phyloP scores from a whole-genome alignment of 2,888 invertebrate genomes.

The Chrysolina oricalcia region DNA sequence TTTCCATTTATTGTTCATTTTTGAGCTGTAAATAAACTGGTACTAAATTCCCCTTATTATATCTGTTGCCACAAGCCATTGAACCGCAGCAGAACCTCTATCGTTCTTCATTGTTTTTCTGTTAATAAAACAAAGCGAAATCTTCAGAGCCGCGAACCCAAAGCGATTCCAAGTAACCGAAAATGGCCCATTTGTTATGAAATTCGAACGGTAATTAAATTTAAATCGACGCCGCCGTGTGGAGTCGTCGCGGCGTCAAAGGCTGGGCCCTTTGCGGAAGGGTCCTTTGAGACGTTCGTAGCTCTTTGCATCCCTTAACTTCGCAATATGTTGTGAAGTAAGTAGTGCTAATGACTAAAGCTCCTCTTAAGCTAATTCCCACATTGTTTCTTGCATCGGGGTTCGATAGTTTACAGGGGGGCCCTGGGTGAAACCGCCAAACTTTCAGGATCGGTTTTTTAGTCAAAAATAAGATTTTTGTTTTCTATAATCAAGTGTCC shows the following conservation, averaged over 20 bases:
- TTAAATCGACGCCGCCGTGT: slow-evolving; percentile 2
- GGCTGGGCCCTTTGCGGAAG: slow-evolving; percentile 41
- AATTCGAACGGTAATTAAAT: slow-evolving; percentile 10
- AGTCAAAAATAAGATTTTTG: too few species aligned
- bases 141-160: neutral
- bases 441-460: too few species aligned
- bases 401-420: too few species aligned
- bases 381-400: slow-evolving; percentile 23
- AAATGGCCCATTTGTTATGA: slow-evolving; percentile 1
- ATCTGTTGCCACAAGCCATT: too few species aligned
- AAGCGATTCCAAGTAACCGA: neutral
- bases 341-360: slow-evolving; percentile 51
- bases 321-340: slow-evolving; percentile 52
- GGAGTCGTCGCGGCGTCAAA: slow-evolving; percentile 48
- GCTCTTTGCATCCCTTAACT: slow-evolving; percentile 54
- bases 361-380: slow-evolving; percentile 46
- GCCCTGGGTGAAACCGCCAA: too few species aligned
- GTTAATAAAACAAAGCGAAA: neutral
- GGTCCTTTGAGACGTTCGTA: slow-evolving; percentile 49
- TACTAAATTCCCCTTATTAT: too few species aligned
- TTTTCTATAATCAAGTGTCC: too few species aligned
- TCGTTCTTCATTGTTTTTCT: neutral
- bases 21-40: too few species aligned
- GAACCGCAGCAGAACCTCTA: too few species aligned
- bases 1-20: too few species aligned